Percentiles rank a stretch among this genome's conserved stretches.
Evolutionary conservation across 2,888 invertebrate genomes (phyloP).

Genomic region (Aporophyla lueneburgensis): DNA sequence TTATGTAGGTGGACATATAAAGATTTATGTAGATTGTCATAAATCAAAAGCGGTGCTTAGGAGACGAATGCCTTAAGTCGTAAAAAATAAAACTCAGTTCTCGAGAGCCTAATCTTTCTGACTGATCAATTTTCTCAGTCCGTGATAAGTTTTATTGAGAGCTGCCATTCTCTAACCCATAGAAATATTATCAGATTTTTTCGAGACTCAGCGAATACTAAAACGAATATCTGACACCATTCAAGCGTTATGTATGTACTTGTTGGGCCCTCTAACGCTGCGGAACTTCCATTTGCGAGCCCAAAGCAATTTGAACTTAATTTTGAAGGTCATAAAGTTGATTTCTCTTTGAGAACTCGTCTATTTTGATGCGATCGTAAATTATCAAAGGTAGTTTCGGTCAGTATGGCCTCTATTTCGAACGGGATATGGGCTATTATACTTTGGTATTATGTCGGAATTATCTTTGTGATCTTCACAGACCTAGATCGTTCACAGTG

Average conservation of each 20-base stretch:
- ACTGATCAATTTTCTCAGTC: slow-evolving; percentile 50
- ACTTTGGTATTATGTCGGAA: slow-evolving; percentile 29
- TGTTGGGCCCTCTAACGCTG: slow-evolving; percentile 59
- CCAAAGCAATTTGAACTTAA: slow-evolving; percentile 61
- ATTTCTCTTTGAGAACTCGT: slow-evolving; percentile 57
- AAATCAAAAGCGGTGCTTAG: slow-evolving; percentile 28
- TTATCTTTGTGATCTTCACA: slow-evolving; percentile 49
- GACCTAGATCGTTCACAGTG: slow-evolving; percentile 59
- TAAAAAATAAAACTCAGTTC: slow-evolving; percentile 43
- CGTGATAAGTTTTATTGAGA: slow-evolving; percentile 58
- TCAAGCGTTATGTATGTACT: slow-evolving; percentile 62
- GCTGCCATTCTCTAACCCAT: slow-evolving; percentile 61
- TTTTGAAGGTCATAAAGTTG: slow-evolving; percentile 54
- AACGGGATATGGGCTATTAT: slow-evolving; percentile 49
- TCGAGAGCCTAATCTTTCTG: slow-evolving; percentile 45
- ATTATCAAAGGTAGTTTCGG: slow-evolving; percentile 61
- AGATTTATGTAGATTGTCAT: slow-evolving; percentile 26
- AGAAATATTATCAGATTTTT: slow-evolving; percentile 73
- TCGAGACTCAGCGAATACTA: slow-evolving; percentile 70
- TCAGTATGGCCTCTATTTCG: slow-evolving; percentile 52
- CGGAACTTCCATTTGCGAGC: slow-evolving; percentile 51
- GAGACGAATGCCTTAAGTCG: slow-evolving; percentile 34
- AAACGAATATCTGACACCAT: slow-evolving; percentile 67
- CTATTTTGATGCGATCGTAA: slow-evolving; percentile 62
- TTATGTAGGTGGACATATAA: background rate